Base-by-base conservation (phyloP, 1,140 invertebrate species). In the Microplitis mediator region DNA sequence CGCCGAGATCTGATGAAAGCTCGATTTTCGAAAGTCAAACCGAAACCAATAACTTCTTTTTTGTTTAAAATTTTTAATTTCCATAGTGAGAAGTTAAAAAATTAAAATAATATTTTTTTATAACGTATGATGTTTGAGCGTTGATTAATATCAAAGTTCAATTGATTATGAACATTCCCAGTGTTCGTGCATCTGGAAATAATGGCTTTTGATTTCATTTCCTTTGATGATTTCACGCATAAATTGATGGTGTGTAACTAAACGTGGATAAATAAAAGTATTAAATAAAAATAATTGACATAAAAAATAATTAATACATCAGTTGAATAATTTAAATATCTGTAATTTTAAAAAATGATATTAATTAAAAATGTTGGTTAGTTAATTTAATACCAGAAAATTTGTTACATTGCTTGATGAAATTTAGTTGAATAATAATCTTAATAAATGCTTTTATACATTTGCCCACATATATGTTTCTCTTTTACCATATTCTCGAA, bases 131-230 rank as follows among this genome's bases (percentile, higher is more conserved):
- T n/a, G 9, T 11, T 31, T 31, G 36, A 3, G 3, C 34, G 5
- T 6, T 36, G 0, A 39, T 3, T 6, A 35, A 11, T 4, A 62
- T 35, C 60, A 62, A 14, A 35, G 39, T 35, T 62, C 8, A n/a
- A 62, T 62, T 62, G 34, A 35, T 62, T 36, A 35, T n/a, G 13
- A 62, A 62, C 56, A 36, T 62, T 35, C 32, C 11, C 9, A 13
- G 11, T 31, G 35, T 6, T 3, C 60, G 9, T 35, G 14, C 32
- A 62, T 31, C 32, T 36, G 31, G 60, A 62, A 62, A 35, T 62
- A 62, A 62, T 36, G 14, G 35, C 60, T 35, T 62, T 62, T n/a
- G 31, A 62, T 62, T 62, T 35, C 60, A 62, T n/a, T 62, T 62
- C 14, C 60, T 62, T 62, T 35, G 32, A 35, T 36, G 13, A 62